These are phyloP conservation scores for Strix aluco DNA, from an alignment of 2,113 vertebrate species.

Conservation along the genomic window DNA sequence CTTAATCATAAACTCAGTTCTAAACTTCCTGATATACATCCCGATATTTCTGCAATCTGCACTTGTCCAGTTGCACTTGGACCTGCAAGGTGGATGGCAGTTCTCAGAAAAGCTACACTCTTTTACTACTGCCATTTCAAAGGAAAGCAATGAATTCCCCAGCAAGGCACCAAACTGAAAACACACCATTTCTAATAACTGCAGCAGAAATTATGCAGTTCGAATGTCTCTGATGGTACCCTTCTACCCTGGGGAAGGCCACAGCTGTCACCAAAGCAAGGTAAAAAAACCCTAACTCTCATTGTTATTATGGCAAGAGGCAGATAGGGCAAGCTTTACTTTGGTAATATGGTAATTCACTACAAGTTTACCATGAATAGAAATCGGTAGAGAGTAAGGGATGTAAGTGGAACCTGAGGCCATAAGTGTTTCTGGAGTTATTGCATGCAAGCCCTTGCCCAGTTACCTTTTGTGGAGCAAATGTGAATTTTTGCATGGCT, in stretches of 20 bases:
- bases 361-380: not conserved
- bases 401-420: not conserved
- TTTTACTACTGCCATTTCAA: not conserved
- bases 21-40: not conserved
- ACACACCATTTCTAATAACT: not conserved
- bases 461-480: not conserved
- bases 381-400: not conserved
- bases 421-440: not conserved
- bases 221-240: fast-evolving
- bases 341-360: not conserved
- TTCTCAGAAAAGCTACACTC: not conserved
- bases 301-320: not conserved
- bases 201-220: not conserved
- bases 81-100: not conserved
- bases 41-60: not conserved
- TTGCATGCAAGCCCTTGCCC: not conserved
- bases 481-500: not conserved
- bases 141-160: not conserved
- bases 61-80: not conserved
- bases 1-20: not conserved
- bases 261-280: not conserved
- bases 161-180: not conserved
- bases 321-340: not conserved
- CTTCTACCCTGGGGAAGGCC: not conserved
- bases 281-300: not conserved